These are phyloP conservation scores for Brenthis ino DNA, from an alignment of 2,888 invertebrate species.

Conservation along the genomic window DNA sequence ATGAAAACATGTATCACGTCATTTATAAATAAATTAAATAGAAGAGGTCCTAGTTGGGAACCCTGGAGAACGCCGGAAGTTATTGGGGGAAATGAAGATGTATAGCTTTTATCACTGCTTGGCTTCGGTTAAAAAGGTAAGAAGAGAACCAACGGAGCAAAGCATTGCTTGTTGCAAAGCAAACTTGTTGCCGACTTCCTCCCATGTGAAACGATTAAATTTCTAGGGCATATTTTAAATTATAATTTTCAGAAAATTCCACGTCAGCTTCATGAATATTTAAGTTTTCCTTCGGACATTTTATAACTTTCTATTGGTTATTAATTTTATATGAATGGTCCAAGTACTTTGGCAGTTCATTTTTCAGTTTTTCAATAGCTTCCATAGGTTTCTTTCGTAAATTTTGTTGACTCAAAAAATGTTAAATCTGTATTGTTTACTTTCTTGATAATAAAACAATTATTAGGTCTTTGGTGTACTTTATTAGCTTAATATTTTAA, in stretches of 20 bases:
- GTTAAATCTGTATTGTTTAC: background rate
- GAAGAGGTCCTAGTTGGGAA: too few relatives aligned
- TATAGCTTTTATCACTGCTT: too few relatives aligned
- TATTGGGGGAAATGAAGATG: too few relatives aligned
- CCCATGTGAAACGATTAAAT: slow-evolving; percentile 43
- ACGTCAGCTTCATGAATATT: slow-evolving; percentile 35
- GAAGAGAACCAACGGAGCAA: too few relatives aligned
- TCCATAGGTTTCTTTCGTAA: slow-evolving; percentile 18
- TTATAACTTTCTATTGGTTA: slow-evolving; percentile 31
- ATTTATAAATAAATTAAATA: too few relatives aligned
- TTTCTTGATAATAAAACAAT: too few relatives aligned
- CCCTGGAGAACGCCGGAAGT: too few relatives aligned
- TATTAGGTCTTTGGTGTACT: too few relatives aligned
- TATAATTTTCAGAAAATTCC: slow-evolving; percentile 44
- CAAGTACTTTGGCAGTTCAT: slow-evolving; percentile 20
- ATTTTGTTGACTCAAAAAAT: slow-evolving; percentile 24
- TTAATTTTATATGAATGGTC: slow-evolving; percentile 26
- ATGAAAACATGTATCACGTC: too few relatives aligned
- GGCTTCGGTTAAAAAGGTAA: too few relatives aligned
- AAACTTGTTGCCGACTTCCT: slow-evolving; percentile 39
- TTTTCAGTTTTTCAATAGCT: slow-evolving; percentile 29
- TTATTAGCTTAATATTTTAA: too few relatives aligned
- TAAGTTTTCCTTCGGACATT: slow-evolving; percentile 22
- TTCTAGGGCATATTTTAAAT: slow-evolving; percentile 39
- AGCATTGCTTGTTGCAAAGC: too few relatives aligned